Evolutionary conservation across 1,140 invertebrate species (phyloP).

Genomic region (Tyrophagus putrescentiae): DNA sequence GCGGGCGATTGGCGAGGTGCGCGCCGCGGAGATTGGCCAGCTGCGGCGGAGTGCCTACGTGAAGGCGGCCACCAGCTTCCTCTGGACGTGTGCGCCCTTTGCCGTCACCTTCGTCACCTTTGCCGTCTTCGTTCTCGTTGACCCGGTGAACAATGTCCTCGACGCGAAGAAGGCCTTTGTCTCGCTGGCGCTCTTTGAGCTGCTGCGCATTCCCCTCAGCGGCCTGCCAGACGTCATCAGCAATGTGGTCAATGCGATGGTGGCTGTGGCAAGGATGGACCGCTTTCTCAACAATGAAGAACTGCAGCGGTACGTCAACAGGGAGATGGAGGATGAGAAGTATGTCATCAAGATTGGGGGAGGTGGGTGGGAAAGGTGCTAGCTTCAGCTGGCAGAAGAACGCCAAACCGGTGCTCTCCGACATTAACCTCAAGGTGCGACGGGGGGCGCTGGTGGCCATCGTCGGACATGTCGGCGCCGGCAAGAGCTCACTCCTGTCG

Average conservation of each 20-base stretch:
- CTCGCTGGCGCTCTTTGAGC: slow-evolving; percentile 43
- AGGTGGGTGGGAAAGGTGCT: slow-evolving; percentile 13
- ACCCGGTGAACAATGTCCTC: slow-evolving; percentile 36
- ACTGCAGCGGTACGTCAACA: slow-evolving; percentile 19
- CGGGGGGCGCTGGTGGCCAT: slow-evolving; percentile 34
- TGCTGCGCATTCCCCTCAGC: slow-evolving; percentile 48
- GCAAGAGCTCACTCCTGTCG: slow-evolving; percentile 38
- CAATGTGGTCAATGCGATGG: slow-evolving; percentile 33
- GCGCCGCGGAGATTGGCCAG: slow-evolving; percentile 25
- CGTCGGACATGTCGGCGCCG: slow-evolving; percentile 38
- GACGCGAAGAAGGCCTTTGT: slow-evolving; percentile 48
- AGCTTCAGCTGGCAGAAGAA: slow-evolving; percentile 17
- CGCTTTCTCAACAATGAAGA: slow-evolving; percentile 74
- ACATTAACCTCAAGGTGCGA: slow-evolving; percentile 26
- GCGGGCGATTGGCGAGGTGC: slow-evolving; percentile 22
- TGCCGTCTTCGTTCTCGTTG: slow-evolving; percentile 36
- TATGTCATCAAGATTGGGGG: slow-evolving; percentile 28
- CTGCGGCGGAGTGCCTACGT: slow-evolving; percentile 23
- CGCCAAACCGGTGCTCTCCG: not conserved
- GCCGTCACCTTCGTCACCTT: slow-evolving; percentile 32
- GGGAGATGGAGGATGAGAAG: not conserved
- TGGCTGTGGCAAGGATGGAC: slow-evolving; percentile 66
- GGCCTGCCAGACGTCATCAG: slow-evolving; percentile 28
- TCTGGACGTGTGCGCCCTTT: slow-evolving; percentile 31
- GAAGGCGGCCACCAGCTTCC: slow-evolving; percentile 21